Evolutionary conservation across 2,888 invertebrate species (phyloP).

Genomic region (Drosophila conformis): DNA sequence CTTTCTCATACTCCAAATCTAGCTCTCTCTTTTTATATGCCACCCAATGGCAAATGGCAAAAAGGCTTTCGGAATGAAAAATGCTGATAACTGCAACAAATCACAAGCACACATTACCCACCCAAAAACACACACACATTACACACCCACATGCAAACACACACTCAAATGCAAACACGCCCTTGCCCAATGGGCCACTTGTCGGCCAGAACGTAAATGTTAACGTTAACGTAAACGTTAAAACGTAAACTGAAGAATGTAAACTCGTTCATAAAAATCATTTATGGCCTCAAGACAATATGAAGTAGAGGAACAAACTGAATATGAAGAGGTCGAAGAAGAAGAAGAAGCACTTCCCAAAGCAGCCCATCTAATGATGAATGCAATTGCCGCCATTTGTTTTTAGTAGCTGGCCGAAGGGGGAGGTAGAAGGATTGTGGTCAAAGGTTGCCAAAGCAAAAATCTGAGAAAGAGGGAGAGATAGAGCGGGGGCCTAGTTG

Average conservation of each 20-base stretch:
- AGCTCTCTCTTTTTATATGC: constrained; percentile 2
- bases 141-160: constrained; percentile 35
- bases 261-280: constrained; percentile 76
- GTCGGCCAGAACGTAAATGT: constrained; percentile 23
- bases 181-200: constrained; percentile 36
- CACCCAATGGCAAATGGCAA: constrained; percentile 34
- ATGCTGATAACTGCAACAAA: constrained; percentile 76
- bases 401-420: constrained; percentile 45
- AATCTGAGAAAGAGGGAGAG: not conserved
- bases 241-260: constrained; percentile 63
- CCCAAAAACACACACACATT: constrained; percentile 42
- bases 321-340: not conserved
- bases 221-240: constrained; percentile 30
- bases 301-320: constrained; percentile 6
- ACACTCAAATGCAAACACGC: constrained; percentile 27
- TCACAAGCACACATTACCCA: constrained; percentile 50
- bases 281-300: constrained; percentile 61
- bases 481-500: not conserved
- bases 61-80: constrained; percentile 70
- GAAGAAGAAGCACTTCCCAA: constrained; percentile 22
- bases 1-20: not conserved
- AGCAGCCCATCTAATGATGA: constrained; percentile 63
- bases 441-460: constrained; percentile 9
- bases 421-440: not conserved
- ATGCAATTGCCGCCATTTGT: constrained; percentile 78